Conservation (phyloP, 2,113 vertebrate species). For the Podocnemis expansa region DNA sequence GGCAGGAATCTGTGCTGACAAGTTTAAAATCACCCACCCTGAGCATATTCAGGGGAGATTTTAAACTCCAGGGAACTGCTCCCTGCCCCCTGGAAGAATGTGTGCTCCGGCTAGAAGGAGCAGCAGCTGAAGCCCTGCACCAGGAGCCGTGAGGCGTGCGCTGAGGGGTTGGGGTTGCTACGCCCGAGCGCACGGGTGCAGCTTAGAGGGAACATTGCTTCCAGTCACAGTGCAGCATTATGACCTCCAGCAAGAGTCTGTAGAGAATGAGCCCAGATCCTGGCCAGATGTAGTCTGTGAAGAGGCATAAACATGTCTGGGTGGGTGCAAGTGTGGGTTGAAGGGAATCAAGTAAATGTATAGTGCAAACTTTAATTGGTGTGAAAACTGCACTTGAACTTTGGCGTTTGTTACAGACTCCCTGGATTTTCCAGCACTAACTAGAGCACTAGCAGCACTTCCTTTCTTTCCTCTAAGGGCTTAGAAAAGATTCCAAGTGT, state of each 20-base stretch:
- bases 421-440: fast-evolving
- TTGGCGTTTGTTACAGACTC: fast-evolving
- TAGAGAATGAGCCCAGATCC: not conserved
- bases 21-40: no score
- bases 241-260: not conserved
- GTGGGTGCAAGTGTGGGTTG: conserved; percentile 25
- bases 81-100: no score
- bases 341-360: not conserved
- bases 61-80: no score
- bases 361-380: not conserved
- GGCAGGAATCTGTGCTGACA: no score
- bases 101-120: no score
- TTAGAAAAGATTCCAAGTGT: not conserved
- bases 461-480: fast-evolving
- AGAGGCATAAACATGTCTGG: not conserved
- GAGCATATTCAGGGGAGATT: no score
- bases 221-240: not conserved
- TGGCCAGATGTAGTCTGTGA: not conserved
- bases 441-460: not conserved
- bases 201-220: no score
- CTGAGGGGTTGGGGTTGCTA: no score
- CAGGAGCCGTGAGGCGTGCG: no score
- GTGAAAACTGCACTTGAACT: fast-evolving
- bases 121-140: no score
- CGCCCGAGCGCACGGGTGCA: no score